Evolutionary conservation across 2,113 vertebrate species (phyloP).

Genomic region (Pungitius pungitius): DNA sequence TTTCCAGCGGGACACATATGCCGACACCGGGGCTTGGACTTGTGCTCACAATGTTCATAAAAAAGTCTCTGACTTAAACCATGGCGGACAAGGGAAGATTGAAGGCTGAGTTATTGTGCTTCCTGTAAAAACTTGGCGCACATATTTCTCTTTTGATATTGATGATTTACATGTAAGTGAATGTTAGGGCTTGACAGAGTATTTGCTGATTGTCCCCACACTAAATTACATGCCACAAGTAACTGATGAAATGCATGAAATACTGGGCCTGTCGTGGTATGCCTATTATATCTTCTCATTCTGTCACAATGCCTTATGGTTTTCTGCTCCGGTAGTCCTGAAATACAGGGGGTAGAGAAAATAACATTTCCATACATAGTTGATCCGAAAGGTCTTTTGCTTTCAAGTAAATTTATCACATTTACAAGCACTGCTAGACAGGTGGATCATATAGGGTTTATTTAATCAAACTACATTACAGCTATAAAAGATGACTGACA

Average conservation of each 20-base stretch:
- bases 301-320: slow-evolving; percentile 23
- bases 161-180: not conserved
- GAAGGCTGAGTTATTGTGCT: not conserved
- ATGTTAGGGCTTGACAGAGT: not conserved
- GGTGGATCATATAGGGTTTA: slow-evolving; percentile 19
- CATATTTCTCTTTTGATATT: not conserved
- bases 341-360: slow-evolving; percentile 5
- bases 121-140: not conserved
- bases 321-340: slow-evolving; percentile 4
- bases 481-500: slow-evolving; percentile 23
- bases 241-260: slow-evolving; percentile 4
- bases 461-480: slow-evolving; percentile 27
- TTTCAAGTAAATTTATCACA: slow-evolving; percentile 25
- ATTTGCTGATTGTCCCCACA: not conserved
- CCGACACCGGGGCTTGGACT: not conserved
- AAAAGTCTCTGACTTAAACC: not conserved
- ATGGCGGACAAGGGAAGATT: not conserved
- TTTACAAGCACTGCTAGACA: slow-evolving; percentile 20
- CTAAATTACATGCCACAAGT: slow-evolving; percentile 1
- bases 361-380: slow-evolving; percentile 28
- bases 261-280: not conserved
- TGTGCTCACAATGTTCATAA: not conserved
- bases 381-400: slow-evolving; percentile 24
- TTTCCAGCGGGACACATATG: slow-evolving; percentile 2
- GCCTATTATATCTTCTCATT: slow-evolving; percentile 23